These are phyloP conservation scores for Dryobates pubescens DNA, from an alignment of 2,797 vertebrate genomes.

Conservation along the genomic window DNA sequence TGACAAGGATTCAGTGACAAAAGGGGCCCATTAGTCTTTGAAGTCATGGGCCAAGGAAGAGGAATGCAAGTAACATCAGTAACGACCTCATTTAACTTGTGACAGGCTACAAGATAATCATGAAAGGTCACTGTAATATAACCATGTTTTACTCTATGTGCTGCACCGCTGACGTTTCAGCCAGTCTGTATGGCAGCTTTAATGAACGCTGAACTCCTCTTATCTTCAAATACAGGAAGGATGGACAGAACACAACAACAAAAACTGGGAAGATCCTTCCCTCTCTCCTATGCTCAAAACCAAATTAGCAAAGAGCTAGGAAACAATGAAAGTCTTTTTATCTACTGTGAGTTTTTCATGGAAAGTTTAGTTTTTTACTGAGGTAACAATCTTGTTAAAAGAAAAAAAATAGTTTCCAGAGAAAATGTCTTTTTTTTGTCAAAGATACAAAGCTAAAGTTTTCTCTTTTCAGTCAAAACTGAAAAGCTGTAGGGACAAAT, in stretches of 20 bases:
- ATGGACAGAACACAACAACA: neutral
- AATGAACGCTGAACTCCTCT: slow-evolving; percentile 28
- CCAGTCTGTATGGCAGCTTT: slow-evolving; percentile 9
- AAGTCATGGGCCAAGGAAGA: slow-evolving; percentile 59
- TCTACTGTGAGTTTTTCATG: neutral
- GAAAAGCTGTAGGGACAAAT: slow-evolving; percentile 12
- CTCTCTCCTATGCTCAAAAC: neutral
- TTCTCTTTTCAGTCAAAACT: slow-evolving; percentile 7
- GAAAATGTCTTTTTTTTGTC: slow-evolving; percentile 8
- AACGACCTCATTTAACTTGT: slow-evolving; percentile 70
- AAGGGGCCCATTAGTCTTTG: slow-evolving; percentile 63
- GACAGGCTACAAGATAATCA: slow-evolving; percentile 59
- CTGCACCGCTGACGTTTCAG: neutral
- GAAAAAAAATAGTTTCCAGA: neutral
- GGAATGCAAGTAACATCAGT: slow-evolving; percentile 63
- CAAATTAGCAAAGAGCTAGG: neutral
- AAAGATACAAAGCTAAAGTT: neutral
- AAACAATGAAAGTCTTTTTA: neutral
- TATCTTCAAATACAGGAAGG: neutral
- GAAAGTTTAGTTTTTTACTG: neutral
- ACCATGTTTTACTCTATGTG: neutral
- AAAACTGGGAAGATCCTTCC: neutral
- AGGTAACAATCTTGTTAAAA: neutral
- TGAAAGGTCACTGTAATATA: slow-evolving; percentile 50
- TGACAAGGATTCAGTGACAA: slow-evolving; percentile 69